Evolutionary conservation across 2,797 vertebrate species (phyloP).

Genomic region (Nannoperca obscura): DNA sequence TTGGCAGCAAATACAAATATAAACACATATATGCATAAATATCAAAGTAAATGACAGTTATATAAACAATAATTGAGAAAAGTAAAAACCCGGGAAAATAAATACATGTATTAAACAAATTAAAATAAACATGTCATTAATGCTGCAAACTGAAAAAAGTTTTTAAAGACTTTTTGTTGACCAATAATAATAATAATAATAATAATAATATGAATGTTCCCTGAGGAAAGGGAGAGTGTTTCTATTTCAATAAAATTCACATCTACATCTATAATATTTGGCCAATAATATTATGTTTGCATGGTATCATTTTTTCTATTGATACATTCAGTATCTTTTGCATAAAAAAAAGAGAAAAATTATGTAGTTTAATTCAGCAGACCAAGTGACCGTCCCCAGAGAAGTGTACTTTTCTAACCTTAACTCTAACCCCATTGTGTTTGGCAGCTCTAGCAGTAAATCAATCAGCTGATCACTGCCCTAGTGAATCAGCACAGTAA

Average conservation of each 20-base stretch:
- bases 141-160: background rate
- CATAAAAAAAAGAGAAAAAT: background rate
- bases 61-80: background rate
- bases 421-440: conserved; percentile 1
- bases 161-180: background rate
- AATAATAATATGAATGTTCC: background rate
- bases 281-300: background rate
- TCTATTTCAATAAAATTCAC: background rate
- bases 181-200: no score
- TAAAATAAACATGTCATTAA: background rate
- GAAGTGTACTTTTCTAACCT: conserved; percentile 12
- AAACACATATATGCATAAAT: no score
- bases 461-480: conserved; percentile 46
- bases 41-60: accelerated
- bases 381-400: background rate
- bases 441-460: conserved; percentile 18
- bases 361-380: background rate
- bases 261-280: background rate
- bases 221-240: background rate
- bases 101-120: background rate
- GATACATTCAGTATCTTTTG: background rate
- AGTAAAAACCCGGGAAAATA: accelerated
- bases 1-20: background rate
- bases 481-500: conserved; percentile 49
- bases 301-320: background rate